A percentile compares a stretch with the other conserved stretches of the same genome.
Conservation (phyloP, 53 echinoderm and acorn worm species). For the Holothuria scabra region DNA sequence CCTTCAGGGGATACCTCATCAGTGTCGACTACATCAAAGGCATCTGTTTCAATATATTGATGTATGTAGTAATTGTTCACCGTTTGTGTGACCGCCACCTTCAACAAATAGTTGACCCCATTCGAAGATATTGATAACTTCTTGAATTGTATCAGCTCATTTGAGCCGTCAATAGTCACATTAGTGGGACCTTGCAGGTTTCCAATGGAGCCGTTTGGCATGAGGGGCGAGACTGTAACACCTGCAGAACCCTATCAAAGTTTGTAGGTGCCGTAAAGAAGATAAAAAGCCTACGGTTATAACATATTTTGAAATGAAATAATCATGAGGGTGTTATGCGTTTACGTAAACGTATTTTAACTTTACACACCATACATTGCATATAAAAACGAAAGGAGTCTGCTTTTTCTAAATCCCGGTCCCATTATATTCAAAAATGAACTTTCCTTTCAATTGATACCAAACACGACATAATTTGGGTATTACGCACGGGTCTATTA, state of each 20-base stretch:
- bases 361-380: too few relatives aligned
- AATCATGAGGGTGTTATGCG: too few relatives aligned
- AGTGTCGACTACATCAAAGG: slow-evolving; percentile 75
- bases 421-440: too few relatives aligned
- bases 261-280: background rate
- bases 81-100: slow-evolving; percentile 58
- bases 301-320: too few relatives aligned
- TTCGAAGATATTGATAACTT: slow-evolving; percentile 69
- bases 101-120: slow-evolving; percentile 77
- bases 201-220: slow-evolving; percentile 84
- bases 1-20: slow-evolving; percentile 34
- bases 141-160: slow-evolving; percentile 66
- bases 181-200: slow-evolving; percentile 56
- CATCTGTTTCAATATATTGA: slow-evolving; percentile 43
- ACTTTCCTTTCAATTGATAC: too few relatives aligned
- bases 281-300: too few relatives aligned
- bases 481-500: too few relatives aligned
- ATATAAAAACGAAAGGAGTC: too few relatives aligned
- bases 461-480: too few relatives aligned
- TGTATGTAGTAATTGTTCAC: slow-evolving; percentile 62
- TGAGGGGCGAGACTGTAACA: slow-evolving; percentile 61
- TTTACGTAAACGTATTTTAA: too few relatives aligned
- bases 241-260: slow-evolving; percentile 81
- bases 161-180: slow-evolving; percentile 70
- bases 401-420: too few relatives aligned